Evolutionary conservation across 2,113 vertebrate genomes (phyloP), one percentile per base, ranked within the genome.

Genomic region (Oxyruncus cristatus): DNA sequence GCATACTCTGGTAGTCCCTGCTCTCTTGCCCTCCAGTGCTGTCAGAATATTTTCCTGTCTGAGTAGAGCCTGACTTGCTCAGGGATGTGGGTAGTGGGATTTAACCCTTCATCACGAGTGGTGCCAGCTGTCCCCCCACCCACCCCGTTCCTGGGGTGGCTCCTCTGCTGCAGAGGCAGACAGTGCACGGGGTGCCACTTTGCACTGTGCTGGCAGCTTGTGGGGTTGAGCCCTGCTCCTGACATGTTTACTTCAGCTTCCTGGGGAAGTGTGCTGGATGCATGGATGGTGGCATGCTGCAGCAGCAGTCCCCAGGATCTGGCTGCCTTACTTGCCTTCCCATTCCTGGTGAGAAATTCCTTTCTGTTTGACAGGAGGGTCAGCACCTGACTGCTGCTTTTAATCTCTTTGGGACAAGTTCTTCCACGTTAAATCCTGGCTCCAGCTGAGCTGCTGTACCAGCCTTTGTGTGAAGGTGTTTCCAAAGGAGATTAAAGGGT

Each of bases 401-500:
- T 96, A 97, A 97, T 96, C 97, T 94, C 78, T 94, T 16, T 42
- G 85, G 93, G 95, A 91, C 96, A 96, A 97, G 95, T 96, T 94
- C 72, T 92, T 93, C 96, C 94, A 94, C 0, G 22, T 96, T 94
- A 97, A 97, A 97, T 97, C 96, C 96, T 92, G 88, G 94, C 89
- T 96, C 96, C 96, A 91, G 96, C 97, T 96, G 96, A 97, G 96
- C 96, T 94, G 75, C 88, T 95, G 94, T 97, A 94, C 95, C 92
- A 97, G 94, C 84, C 88, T 96, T 96, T 97, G 93, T 92, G 74
- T 77, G 83, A 94, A 97, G 95, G 96, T 96, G 91, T 93, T 97
- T 97, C 92, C 83, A 97, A 97, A 97, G 94, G 93, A 96, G 97
- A 97, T 97, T 97, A 97, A 95, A 93, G 84, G 84, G 94, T 92